Evolutionary conservation across 2,888 invertebrate genomes (phyloP), one percentile per base, ranked within the genome.

Genomic region (Imbricaverruca yamaguchii): DNA sequence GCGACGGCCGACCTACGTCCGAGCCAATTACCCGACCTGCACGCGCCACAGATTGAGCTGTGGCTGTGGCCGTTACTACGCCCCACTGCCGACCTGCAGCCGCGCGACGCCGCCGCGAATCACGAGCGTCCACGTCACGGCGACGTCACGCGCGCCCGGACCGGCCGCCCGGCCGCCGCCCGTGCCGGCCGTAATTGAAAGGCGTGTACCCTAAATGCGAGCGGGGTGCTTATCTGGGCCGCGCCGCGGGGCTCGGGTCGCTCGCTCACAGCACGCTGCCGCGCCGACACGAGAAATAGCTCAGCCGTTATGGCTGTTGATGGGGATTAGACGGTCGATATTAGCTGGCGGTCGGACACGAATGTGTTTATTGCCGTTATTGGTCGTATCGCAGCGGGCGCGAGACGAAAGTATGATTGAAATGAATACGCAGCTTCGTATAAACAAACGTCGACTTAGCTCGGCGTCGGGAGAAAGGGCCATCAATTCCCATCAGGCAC

Each of bases 131-230:
- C 2, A 39, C 39, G 39, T 39, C 39, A 39, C 39, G 39, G 39
- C 39, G 39, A 39, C 39, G 39, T 39, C 39, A 39, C 39, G 39
- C 39, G 39, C 39, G 39, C 39, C 4, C 39, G 1, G 39, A 39
- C 39, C 39, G 39, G 39, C 39, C 69, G 69, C 39, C 69, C 69
- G 13, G 2, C 69, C 69, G 39, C 11, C 39, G 15, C 69, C 39
- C 25, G n/a, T n/a, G 8, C 74, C 15, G 74, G 53, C 74, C 18
- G 18, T 74, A 74, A 74, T 74, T 74, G 74, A 74, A 74, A 53
- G 74, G 53, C 53, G 8, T 74, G 74, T 74, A 39, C 53, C 74
- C 74, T 74, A 69, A 74, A 74, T 74, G 74, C 74, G 74, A 25
- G 74, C 74, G 53, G 11, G 74, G 74, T 53, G 74, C 74, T 74